Conservation (phyloP, 53 echinoderm and acorn worm genomes). For the Glandiceps talaboti region DNA sequence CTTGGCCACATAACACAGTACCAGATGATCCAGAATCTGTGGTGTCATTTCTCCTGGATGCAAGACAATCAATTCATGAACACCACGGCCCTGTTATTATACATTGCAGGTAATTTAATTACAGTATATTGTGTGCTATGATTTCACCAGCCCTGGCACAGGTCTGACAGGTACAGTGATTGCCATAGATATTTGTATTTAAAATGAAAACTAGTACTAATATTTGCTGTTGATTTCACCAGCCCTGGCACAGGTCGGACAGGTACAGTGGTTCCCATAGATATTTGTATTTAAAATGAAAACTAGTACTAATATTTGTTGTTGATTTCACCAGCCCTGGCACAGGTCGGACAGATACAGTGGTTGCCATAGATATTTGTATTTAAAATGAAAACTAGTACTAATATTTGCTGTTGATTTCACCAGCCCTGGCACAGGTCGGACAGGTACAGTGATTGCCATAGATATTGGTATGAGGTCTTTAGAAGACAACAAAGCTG, state of each 20-base stretch:
- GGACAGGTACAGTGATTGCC: constrained; percentile 55
- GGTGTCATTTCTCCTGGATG: constrained; percentile 50
- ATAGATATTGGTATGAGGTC: constrained; percentile 67
- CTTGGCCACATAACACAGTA: constrained; percentile 27
- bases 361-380: constrained; percentile 60
- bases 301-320: no score
- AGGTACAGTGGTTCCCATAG: constrained; percentile 55
- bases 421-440: constrained; percentile 50
- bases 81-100: constrained; percentile 53
- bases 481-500: constrained; percentile 43
- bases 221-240: no score
- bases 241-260: constrained; percentile 61
- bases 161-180: constrained; percentile 61
- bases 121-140: no score
- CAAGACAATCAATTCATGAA: constrained; percentile 53
- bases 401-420: no score
- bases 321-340: no score
- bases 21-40: constrained; percentile 32
- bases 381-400: no score
- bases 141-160: constrained; percentile 57
- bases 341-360: constrained; percentile 43
- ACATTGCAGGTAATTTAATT: constrained; percentile 81
- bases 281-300: constrained; percentile 74
- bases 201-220: no score
- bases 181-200: constrained; percentile 63